Conservation (phyloP, 2,888 invertebrate species). For the Thera britannica region DNA sequence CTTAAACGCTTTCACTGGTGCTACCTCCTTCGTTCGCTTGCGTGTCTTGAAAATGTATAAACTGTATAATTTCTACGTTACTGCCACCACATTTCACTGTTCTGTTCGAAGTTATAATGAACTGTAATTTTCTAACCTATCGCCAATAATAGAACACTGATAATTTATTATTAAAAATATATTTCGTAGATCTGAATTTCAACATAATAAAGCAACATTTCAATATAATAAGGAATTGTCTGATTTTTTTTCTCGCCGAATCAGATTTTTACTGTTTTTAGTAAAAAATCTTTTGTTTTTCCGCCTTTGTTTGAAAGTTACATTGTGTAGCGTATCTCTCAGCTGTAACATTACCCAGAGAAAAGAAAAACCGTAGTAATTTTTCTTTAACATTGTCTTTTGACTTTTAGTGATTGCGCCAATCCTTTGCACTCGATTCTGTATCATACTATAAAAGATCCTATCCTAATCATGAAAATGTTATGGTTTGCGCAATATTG, state of each 20-base stretch:
- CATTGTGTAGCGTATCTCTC: constrained; percentile 22
- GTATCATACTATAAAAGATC: constrained; percentile 55
- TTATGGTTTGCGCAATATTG: constrained; percentile 65
- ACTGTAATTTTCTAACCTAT: constrained; percentile 12
- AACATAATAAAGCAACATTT: too few species aligned
- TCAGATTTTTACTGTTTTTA: not conserved
- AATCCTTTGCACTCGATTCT: constrained; percentile 27
- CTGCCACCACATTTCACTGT: constrained; percentile 41
- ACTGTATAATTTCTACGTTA: constrained; percentile 59
- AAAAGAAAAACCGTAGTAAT: constrained; percentile 22
- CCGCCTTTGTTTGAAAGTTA: constrained; percentile 4
- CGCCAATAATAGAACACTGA: not conserved
- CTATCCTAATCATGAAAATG: constrained; percentile 67
- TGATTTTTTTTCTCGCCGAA: too few species aligned
- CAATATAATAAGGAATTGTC: too few species aligned
- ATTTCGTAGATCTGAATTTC: too few species aligned
- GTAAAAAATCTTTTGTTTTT: constrained; percentile 15
- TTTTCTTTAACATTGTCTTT: constrained; percentile 26
- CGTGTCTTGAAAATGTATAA: constrained; percentile 54
- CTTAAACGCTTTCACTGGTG: not conserved
- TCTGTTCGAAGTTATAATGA: constrained; percentile 12
- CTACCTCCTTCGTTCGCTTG: constrained; percentile 43
- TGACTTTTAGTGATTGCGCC: constrained; percentile 24
- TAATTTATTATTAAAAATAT: not conserved
- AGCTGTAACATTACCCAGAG: constrained; percentile 12